These are phyloP conservation scores for Epiblema foenella DNA, from an alignment of 2,888 invertebrate species.

Conservation along the genomic window DNA sequence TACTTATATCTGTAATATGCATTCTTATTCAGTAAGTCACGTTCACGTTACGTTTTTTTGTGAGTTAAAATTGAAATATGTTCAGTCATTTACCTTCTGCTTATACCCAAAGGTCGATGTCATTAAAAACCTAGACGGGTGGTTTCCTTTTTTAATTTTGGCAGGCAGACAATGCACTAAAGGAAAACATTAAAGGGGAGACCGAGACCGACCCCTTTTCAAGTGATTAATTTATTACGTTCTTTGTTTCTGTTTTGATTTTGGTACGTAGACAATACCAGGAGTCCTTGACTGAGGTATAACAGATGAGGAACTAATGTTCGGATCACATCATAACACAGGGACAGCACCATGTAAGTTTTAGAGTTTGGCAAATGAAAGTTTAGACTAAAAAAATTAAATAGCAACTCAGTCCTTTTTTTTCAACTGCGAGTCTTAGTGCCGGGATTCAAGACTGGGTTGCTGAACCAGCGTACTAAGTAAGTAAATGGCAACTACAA, in stretches of 20 bases:
- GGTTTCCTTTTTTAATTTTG: slow-evolving; percentile 82
- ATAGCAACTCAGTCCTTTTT: no score
- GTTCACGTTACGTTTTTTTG: neutral
- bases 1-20: neutral
- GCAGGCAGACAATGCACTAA: slow-evolving; percentile 80
- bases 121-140: slow-evolving; percentile 69
- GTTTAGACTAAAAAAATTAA: no score
- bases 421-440: no score
- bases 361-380: no score
- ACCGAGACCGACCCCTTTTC: slow-evolving; percentile 74
- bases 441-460: no score
- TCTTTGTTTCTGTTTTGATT: slow-evolving; percentile 82
- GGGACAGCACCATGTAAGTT: neutral
- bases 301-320: neutral
- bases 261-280: slow-evolving; percentile 48
- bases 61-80: neutral
- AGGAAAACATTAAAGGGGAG: slow-evolving; percentile 81
- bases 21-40: no score
- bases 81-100: slow-evolving; percentile 1
- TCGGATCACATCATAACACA: neutral
- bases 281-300: slow-evolving; percentile 5
- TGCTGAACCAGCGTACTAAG: no score
- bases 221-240: slow-evolving; percentile 83
- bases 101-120: slow-evolving; percentile 64
- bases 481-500: no score